Percentiles rank a stretch among this genome's conserved stretches.
phyloP scores from a whole-genome alignment of 2,797 vertebrate genomes.

The Aplochiton taeniatus region DNA sequence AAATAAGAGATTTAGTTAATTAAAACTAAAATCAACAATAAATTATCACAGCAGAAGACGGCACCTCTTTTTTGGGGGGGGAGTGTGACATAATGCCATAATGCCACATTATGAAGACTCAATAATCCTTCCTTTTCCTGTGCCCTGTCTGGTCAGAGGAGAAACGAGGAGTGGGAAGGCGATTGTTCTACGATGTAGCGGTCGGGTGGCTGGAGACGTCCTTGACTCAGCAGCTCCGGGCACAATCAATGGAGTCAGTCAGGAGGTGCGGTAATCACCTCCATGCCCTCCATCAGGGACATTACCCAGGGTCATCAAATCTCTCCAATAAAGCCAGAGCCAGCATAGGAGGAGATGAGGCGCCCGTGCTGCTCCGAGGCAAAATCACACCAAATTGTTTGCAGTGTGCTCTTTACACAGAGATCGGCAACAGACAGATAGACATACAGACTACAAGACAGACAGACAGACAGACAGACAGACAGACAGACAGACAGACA shows the following conservation, averaged over 20 bases:
- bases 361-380: conserved; percentile 22
- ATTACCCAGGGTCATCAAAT: conserved; percentile 43
- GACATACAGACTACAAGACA: not conserved
- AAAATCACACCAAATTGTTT: conserved; percentile 25
- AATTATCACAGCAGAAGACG: conserved; percentile 5
- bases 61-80: conserved; percentile 23
- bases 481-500: not conserved
- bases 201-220: conserved; percentile 57
- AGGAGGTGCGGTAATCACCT: conserved; percentile 51
- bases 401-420: conserved; percentile 28
- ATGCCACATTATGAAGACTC: conserved; percentile 1
- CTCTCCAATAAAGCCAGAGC: not conserved
- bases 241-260: conserved; percentile 41
- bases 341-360: conserved; percentile 12
- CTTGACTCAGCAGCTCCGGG: conserved; percentile 60
- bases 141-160: conserved; percentile 7
- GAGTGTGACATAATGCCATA: no score
- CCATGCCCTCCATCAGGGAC: conserved; percentile 43
- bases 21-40: conserved; percentile 37
- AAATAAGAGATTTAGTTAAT: conserved; percentile 26
- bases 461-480: not conserved
- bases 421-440: conserved; percentile 31
- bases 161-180: conserved; percentile 3
- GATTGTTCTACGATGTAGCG: conserved; percentile 7
- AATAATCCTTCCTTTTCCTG: conserved; percentile 28